Evolutionary conservation across 2,113 vertebrate species (phyloP).

Genomic region (Muscicapa adusta): DNA sequence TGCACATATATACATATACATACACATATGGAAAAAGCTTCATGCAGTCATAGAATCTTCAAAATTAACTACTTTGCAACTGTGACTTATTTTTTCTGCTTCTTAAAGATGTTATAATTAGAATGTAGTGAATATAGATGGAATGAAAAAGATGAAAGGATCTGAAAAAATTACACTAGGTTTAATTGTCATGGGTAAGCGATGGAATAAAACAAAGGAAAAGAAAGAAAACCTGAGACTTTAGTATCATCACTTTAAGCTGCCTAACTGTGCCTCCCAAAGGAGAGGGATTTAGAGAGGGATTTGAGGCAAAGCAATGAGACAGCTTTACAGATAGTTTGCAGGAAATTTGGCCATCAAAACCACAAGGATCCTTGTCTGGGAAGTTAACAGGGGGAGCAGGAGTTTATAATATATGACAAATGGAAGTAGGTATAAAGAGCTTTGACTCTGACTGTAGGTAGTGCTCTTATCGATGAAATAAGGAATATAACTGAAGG

Average conservation of each 20-base stretch:
- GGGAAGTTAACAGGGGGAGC: neutral
- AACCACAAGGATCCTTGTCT: neutral
- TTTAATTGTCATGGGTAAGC: neutral
- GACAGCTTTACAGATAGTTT: neutral
- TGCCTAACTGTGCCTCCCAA: neutral
- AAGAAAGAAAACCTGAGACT: neutral
- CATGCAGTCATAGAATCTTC: neutral
- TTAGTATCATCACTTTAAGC: neutral
- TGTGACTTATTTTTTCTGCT: neutral
- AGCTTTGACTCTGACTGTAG: neutral
- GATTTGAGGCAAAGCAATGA: neutral
- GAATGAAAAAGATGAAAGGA: neutral
- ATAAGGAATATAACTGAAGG: neutral
- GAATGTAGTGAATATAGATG: neutral
- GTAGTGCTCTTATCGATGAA: neutral
- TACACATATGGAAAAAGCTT: neutral
- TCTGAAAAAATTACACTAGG: neutral
- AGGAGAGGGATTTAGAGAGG: neutral
- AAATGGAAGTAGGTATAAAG: neutral
- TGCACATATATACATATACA: neutral
- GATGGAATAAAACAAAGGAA: neutral
- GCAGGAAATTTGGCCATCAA: neutral
- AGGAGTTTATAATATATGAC: neutral
- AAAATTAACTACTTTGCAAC: neutral
- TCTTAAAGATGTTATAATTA: neutral